Evolutionary conservation across 2,888 invertebrate genomes (phyloP).

Genomic region (Creontiades dilutus): DNA sequence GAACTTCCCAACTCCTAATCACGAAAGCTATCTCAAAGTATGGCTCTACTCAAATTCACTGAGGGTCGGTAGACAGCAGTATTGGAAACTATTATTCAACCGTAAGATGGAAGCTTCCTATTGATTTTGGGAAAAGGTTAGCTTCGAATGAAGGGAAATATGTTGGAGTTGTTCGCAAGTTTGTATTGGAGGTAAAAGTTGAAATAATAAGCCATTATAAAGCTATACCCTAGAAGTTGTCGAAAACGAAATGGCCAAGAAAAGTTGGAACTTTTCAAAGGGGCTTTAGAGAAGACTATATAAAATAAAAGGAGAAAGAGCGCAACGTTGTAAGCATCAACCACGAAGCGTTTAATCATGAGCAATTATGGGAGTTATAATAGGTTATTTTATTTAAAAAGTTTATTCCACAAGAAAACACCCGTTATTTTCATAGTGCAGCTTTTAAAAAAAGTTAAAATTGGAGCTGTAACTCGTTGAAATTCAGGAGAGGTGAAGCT

Average conservation of each 20-base stretch:
- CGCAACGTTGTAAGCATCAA: neutral
- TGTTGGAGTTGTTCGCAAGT: neutral
- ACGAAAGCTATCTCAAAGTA: too few species aligned
- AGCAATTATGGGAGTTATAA: constrained; percentile 46
- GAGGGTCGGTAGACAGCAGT: neutral
- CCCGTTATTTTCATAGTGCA: neutral
- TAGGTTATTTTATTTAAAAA: constrained; percentile 37
- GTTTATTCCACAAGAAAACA: constrained; percentile 25
- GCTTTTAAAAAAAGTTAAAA: constrained; percentile 3
- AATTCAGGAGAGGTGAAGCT: neutral
- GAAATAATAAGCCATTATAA: constrained; percentile 30
- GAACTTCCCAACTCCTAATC: too few species aligned
- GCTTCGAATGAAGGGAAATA: neutral
- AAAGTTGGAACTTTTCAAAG: constrained; percentile 21
- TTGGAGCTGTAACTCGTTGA: neutral
- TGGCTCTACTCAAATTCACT: too few species aligned
- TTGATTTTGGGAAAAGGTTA: neutral
- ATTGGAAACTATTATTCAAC: neutral
- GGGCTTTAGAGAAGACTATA: neutral
- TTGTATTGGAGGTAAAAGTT: constrained; percentile 8
- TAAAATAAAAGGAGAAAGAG: neutral
- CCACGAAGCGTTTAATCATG: constrained; percentile 22
- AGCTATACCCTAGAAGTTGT: neutral
- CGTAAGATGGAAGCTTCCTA: neutral
- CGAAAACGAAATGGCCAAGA: constrained; percentile 19